Conservation (phyloP, 2,888 invertebrate species). For the Bombylius major region DNA sequence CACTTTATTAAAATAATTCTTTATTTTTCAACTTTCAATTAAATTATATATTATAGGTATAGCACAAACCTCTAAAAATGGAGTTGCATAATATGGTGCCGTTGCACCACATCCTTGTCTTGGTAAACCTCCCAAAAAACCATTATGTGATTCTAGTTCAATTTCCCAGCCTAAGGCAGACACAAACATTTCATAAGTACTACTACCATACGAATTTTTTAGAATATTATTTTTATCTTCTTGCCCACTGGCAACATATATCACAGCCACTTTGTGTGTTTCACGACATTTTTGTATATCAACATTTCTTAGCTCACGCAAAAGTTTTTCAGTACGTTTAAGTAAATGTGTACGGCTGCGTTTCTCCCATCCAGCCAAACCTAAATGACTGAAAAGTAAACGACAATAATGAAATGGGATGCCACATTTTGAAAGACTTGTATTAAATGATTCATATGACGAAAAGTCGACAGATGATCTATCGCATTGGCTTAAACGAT, state of each 20-base stretch:
- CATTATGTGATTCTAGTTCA: conserved; percentile 86
- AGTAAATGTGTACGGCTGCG: conserved; percentile 73
- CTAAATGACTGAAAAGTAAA: conserved; percentile 80
- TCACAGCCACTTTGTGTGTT: conserved; percentile 93
- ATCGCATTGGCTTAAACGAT: neutral
- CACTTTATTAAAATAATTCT: too few species aligned
- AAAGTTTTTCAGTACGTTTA: conserved; percentile 73
- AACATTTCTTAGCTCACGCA: conserved; percentile 83
- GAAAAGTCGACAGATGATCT: conserved; percentile 18
- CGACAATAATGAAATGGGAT: conserved; percentile 75
- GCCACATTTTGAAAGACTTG: conserved; percentile 39
- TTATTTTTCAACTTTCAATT: too few species aligned
- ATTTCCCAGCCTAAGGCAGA: conserved; percentile 58
- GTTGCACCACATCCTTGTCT: conserved; percentile 82
- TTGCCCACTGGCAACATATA: conserved; percentile 95
- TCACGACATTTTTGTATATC: conserved; percentile 86
- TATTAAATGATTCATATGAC: conserved; percentile 38
- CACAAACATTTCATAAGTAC: conserved; percentile 78
- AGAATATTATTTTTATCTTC: conserved; percentile 89
- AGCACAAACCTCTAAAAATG: conserved; percentile 63
- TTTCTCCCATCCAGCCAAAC: conserved; percentile 81
- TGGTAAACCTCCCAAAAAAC: conserved; percentile 87
- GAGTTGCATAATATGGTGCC: conserved; percentile 90
- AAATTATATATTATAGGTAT: neutral
- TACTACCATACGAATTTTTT: conserved; percentile 79